Percentiles rank a stretch among this genome's conserved stretches.
Evolutionary conservation across 2,113 vertebrate species (phyloP).

Genomic region (Nerophis ophidion): DNA sequence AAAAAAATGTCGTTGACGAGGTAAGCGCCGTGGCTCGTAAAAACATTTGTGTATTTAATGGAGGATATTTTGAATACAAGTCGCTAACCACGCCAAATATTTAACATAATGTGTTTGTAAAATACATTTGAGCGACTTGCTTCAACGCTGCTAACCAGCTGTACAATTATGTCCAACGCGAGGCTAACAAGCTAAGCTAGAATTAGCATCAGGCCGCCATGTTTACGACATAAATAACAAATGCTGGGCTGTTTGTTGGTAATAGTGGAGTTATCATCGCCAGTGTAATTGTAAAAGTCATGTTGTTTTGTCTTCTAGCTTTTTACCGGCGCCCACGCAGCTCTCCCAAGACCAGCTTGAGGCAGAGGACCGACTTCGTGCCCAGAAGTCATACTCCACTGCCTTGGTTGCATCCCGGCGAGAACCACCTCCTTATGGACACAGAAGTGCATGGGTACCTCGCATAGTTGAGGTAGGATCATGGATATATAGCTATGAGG

Average conservation of each 20-base stretch:
- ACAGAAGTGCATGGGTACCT: conserved; percentile 90
- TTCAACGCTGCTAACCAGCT: neutral
- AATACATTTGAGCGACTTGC: rapidly evolving
- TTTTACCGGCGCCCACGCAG: conserved; percentile 93
- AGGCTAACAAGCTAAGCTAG: conserved; percentile 1
- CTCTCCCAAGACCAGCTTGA: conserved; percentile 97
- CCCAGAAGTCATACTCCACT: conserved; percentile 84
- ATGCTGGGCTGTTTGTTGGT: rapidly evolving
- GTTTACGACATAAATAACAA: no score
- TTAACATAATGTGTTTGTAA: rapidly evolving
- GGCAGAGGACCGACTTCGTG: conserved; percentile 83
- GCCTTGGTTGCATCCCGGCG: conserved; percentile 84
- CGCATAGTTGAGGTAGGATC: conserved; percentile 78
- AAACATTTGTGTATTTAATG: neutral
- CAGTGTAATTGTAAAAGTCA: neutral
- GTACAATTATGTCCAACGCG: neutral
- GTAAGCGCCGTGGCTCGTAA: conserved; percentile 54
- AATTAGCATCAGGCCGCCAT: conserved; percentile 6
- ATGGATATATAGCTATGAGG: no score
- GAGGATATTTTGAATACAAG: rapidly evolving
- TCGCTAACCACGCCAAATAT: neutral
- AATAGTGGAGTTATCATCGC: neutral
- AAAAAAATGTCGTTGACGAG: conserved; percentile 84
- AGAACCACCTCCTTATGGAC: conserved; percentile 87
- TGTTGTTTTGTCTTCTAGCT: conserved; percentile 63